Conservation (phyloP, 2,113 vertebrate species). For the Himantopus leucocephalus region DNA sequence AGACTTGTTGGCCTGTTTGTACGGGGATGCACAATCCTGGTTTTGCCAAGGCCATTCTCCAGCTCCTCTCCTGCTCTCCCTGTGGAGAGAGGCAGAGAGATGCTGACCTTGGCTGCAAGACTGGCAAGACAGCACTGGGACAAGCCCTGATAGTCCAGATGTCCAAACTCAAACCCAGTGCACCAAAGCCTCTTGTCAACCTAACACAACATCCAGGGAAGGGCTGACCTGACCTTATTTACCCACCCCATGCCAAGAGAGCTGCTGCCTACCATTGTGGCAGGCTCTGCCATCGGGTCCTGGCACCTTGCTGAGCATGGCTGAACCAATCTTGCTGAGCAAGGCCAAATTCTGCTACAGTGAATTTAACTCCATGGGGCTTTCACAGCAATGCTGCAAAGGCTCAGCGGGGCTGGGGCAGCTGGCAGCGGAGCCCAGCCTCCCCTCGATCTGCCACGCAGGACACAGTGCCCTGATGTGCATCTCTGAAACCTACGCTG, state of each 20-base stretch:
- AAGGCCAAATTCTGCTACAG: neutral
- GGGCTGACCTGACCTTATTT: neutral
- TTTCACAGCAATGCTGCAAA: neutral
- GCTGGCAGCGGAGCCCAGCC: neutral
- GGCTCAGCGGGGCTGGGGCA: neutral
- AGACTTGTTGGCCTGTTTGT: neutral
- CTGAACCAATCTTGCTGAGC: neutral
- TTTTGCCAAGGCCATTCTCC: neutral
- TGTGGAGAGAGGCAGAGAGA: neutral
- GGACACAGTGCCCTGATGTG: neutral
- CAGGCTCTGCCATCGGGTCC: neutral
- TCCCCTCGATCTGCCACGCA: fast-evolving
- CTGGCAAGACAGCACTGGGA: neutral
- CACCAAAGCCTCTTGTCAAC: neutral
- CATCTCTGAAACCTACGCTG: fast-evolving
- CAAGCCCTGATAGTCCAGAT: neutral
- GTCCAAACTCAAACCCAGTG: neutral
- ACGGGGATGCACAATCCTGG: neutral
- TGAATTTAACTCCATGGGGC: fast-evolving
- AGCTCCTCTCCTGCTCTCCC: neutral
- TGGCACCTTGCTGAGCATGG: neutral
- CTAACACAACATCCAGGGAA: neutral
- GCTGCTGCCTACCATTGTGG: neutral
- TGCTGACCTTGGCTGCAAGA: neutral
- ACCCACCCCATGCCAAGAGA: fast-evolving